Evolutionary conservation across 2,113 vertebrate genomes (phyloP).

Genomic region (Nesogale talazaci): DNA sequence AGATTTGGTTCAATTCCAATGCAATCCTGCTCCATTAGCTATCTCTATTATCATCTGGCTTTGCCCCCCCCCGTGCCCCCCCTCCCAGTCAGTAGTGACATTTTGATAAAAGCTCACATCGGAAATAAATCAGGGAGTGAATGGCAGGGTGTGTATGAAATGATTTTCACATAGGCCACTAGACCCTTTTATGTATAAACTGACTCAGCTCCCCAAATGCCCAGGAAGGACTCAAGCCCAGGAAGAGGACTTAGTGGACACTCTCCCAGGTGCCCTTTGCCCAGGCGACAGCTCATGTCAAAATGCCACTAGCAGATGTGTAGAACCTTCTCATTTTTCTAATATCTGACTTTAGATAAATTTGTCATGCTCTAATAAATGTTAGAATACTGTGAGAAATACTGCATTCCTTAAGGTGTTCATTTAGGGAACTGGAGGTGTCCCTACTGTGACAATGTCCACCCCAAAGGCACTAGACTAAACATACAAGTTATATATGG

Average conservation of each 20-base stretch:
- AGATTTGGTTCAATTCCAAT: constrained; percentile 74
- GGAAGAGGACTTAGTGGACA: constrained; percentile 53
- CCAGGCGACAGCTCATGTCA: constrained; percentile 53
- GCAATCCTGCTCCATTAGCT: constrained; percentile 46
- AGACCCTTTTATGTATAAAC: constrained; percentile 6
- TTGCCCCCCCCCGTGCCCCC: background rate
- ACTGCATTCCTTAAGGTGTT: constrained; percentile 56
- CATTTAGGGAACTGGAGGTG: constrained; percentile 43
- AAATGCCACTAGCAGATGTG: constrained; percentile 44
- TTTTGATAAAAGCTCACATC: constrained; percentile 66
- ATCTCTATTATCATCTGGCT: constrained; percentile 53
- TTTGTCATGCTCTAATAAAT: constrained; percentile 62
- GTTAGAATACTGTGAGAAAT: constrained; percentile 61
- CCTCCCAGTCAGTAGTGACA: background rate
- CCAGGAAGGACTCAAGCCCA: constrained; percentile 51
- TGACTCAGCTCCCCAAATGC: background rate
- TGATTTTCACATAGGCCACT: background rate
- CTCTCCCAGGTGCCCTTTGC: background rate
- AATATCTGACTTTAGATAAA: constrained; percentile 71
- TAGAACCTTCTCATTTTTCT: constrained; percentile 73
- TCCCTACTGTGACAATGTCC: background rate
- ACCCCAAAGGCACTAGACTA: background rate
- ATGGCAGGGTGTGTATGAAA: background rate
- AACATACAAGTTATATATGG: background rate
- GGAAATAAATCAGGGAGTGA: constrained; percentile 60